These are phyloP conservation scores for Lasiurus borealis DNA, from an alignment of 2,113 vertebrate genomes.

Conservation along the genomic window DNA sequence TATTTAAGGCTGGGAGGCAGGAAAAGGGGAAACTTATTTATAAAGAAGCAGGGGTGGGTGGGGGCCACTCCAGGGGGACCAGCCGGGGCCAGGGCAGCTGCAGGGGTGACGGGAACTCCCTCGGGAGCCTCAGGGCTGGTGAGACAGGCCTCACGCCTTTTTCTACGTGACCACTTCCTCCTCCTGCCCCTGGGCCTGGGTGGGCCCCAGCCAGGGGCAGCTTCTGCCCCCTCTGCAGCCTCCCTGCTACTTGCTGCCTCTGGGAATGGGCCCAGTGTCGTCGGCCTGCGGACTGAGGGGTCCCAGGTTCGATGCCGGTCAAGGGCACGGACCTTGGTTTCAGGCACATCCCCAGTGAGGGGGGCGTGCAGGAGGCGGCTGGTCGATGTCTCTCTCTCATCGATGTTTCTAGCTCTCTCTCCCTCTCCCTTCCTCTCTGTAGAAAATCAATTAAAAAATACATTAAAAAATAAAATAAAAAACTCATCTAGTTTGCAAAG, in stretches of 20 bases:
- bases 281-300: no score
- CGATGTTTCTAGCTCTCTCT: no score
- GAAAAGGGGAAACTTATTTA: not conserved
- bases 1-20: not conserved
- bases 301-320: no score
- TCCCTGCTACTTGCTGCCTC: not conserved
- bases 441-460: no score
- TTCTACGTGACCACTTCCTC: conserved; percentile 33
- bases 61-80: no score
- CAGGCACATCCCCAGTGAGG: no score
- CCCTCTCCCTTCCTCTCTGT: no score
- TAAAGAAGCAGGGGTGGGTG: not conserved
- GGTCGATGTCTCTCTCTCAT: no score
- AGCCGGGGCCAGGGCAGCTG: not conserved
- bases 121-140: not conserved
- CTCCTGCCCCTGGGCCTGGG: not conserved
- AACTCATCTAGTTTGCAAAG: not conserved
- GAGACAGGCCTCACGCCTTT: not conserved
- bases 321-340: no score
- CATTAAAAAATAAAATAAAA: no score
- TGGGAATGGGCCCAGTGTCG: not conserved
- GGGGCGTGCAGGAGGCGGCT: no score
- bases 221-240: not conserved
- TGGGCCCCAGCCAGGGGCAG: not conserved
- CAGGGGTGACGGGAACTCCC: not conserved